Percentiles rank a stretch among this genome's conserved stretches.
These are phyloP conservation scores for Etheostoma nigrum DNA, from an alignment of 2,797 vertebrate species.

Conservation along the genomic window DNA sequence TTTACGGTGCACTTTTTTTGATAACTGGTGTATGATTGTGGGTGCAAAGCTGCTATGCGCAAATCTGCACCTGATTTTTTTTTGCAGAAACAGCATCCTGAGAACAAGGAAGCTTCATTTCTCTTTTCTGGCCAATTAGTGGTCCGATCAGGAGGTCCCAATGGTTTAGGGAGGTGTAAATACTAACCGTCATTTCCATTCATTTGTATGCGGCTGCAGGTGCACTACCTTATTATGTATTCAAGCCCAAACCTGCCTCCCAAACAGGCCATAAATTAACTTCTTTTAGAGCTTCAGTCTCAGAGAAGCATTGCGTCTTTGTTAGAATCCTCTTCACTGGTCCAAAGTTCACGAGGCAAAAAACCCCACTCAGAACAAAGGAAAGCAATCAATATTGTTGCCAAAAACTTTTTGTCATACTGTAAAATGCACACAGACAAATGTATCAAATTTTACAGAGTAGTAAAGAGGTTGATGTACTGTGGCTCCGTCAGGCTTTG, in stretches of 20 bases:
- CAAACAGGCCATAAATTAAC: constrained; percentile 88
- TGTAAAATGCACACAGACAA: constrained; percentile 74
- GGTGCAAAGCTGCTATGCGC: constrained; percentile 8
- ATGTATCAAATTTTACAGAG: constrained; percentile 73
- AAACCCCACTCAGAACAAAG: constrained; percentile 41
- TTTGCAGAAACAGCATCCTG: constrained; percentile 60
- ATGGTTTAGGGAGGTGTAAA: constrained; percentile 75
- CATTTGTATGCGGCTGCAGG: constrained; percentile 87
- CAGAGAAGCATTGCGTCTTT: constrained; percentile 81
- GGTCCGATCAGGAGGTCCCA: constrained; percentile 79
- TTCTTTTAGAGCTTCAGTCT: constrained; percentile 80
- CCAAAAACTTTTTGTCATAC: constrained; percentile 45
- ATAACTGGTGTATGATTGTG: background rate
- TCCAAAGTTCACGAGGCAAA: constrained; percentile 61
- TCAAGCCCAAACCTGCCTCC: constrained; percentile 83
- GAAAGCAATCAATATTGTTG: constrained; percentile 57
- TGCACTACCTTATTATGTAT: constrained; percentile 84
- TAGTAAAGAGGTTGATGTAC: constrained; percentile 78
- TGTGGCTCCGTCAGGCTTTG: constrained; percentile 63
- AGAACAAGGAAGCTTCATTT: constrained; percentile 65
- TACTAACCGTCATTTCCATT: constrained; percentile 81
- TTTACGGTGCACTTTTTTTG: background rate
- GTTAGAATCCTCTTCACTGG: constrained; percentile 68
- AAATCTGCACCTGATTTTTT: constrained; percentile 36
- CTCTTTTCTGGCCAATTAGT: constrained; percentile 79